Evolutionary conservation across 2,113 vertebrate genomes (phyloP).

Genomic region (Pachypanchax playfairii): DNA sequence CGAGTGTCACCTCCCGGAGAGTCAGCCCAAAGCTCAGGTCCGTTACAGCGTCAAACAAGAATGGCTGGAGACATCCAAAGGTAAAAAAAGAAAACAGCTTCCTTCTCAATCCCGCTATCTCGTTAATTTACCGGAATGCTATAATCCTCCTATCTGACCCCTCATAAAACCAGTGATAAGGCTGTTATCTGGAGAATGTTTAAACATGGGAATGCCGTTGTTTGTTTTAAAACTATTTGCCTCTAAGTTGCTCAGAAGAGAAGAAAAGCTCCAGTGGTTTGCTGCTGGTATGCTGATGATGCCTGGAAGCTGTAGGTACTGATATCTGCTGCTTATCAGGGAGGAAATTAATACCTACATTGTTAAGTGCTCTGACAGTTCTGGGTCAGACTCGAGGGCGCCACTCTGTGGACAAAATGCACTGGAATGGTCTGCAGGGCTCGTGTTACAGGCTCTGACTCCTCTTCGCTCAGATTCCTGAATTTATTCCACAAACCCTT

Average conservation of each 20-base stretch:
- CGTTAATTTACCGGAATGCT: slow-evolving; percentile 68
- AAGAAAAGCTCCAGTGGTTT: slow-evolving; percentile 66
- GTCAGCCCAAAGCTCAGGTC: slow-evolving; percentile 96
- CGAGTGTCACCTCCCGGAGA: slow-evolving; percentile 94
- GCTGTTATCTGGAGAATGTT: slow-evolving; percentile 70
- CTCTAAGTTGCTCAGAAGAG: slow-evolving; percentile 62
- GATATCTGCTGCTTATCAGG: slow-evolving; percentile 66
- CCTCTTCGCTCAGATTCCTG: not conserved
- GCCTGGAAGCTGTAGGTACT: slow-evolving; percentile 73
- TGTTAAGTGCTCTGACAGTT: slow-evolving; percentile 9
- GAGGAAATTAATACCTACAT: slow-evolving; percentile 67
- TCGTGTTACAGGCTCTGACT: slow-evolving; percentile 32
- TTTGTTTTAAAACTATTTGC: slow-evolving; percentile 77
- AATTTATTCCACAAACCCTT: too few species aligned
- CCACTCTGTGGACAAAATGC: slow-evolving; percentile 55
- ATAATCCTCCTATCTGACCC: slow-evolving; percentile 60
- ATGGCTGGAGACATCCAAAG: slow-evolving; percentile 95
- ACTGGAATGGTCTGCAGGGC: slow-evolving; percentile 21
- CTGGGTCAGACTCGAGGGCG: slow-evolving; percentile 30
- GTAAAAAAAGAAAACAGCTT: too few species aligned
- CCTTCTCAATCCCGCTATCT: slow-evolving; percentile 44
- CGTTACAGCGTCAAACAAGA: slow-evolving; percentile 98
- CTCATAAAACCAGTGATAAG: slow-evolving; percentile 65
- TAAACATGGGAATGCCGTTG: slow-evolving; percentile 73
- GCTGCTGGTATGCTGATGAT: slow-evolving; percentile 72